Evolutionary conservation across 2,888 invertebrate species (phyloP).

Genomic region (Drosophila acutilabella): DNA sequence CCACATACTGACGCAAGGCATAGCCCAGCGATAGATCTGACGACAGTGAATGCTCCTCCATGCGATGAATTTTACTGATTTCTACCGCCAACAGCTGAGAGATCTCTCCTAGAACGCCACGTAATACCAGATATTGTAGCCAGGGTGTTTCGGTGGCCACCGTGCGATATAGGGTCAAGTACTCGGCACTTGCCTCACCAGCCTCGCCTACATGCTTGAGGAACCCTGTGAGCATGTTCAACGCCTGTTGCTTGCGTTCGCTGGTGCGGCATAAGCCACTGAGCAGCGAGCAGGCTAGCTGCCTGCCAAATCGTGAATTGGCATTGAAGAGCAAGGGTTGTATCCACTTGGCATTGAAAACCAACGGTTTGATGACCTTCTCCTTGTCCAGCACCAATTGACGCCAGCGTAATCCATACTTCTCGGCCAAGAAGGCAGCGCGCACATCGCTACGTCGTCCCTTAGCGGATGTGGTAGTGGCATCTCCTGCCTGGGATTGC

Average conservation of each 20-base stretch:
- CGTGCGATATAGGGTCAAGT: conserved; percentile 93
- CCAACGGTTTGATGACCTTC: conserved; percentile 85
- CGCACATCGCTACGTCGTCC: conserved; percentile 61
- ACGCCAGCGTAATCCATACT: conserved; percentile 91
- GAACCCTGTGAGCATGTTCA: conserved; percentile 95
- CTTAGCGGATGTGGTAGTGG: conserved; percentile 30
- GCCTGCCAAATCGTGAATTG: conserved; percentile 94
- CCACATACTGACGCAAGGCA: conserved; percentile 95
- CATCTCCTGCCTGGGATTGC: conserved; percentile 19
- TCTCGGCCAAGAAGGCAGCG: conserved; percentile 89
- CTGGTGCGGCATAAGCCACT: conserved; percentile 91
- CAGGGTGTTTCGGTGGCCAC: conserved; percentile 94
- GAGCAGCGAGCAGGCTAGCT: conserved; percentile 95
- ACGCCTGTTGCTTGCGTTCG: conserved; percentile 90
- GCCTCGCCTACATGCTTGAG: conserved; percentile 93
- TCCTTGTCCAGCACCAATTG: conserved; percentile 81
- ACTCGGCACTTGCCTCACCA: conserved; percentile 97
- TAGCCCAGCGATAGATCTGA: conserved; percentile 98
- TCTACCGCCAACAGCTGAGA: conserved; percentile 95
- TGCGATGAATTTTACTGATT: conserved; percentile 93
- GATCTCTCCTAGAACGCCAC: conserved; percentile 93
- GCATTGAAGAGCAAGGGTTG: conserved; percentile 96
- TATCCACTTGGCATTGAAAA: conserved; percentile 90
- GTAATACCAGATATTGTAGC: conserved; percentile 96
- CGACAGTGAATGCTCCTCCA: conserved; percentile 96